A percentile compares a stretch with the other conserved stretches of the same genome.
Evolutionary conservation across 2,797 vertebrate species (phyloP).

Genomic region (Pteropus rufus): DNA sequence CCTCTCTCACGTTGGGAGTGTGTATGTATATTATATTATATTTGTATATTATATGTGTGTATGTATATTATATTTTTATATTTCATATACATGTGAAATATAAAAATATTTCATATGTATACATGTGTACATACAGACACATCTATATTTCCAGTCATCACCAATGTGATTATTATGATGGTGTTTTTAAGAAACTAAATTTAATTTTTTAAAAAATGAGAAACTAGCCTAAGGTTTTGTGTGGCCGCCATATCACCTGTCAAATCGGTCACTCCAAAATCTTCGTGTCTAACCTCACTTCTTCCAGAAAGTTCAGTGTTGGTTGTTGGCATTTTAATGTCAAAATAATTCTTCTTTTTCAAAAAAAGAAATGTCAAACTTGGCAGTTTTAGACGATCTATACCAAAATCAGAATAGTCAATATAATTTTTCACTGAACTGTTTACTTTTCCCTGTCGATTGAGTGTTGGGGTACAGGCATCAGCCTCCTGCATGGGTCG

Average conservation of each 20-base stretch:
- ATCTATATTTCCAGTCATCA: no score
- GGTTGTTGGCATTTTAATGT: background rate
- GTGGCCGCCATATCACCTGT: background rate
- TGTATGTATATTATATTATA: no score
- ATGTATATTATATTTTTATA: no score
- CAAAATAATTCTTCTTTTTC: background rate
- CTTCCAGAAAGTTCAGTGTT: background rate
- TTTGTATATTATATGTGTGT: no score
- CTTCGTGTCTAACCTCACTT: background rate
- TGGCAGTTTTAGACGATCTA: background rate
- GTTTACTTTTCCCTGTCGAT: background rate
- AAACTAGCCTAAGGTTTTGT: background rate
- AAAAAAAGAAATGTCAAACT: background rate
- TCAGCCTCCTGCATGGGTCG: rapidly evolving
- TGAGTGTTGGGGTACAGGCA: background rate
- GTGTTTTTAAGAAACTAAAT: background rate
- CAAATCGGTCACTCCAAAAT: background rate
- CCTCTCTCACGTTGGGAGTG: background rate
- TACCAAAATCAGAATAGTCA: background rate
- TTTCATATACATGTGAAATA: background rate
- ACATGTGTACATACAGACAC: no score
- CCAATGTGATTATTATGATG: background rate
- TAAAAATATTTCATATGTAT: background rate
- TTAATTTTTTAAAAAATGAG: background rate
- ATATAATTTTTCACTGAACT: background rate